Conservation (phyloP, 2,797 vertebrate genomes). For the Pelobates cultripes region DNA sequence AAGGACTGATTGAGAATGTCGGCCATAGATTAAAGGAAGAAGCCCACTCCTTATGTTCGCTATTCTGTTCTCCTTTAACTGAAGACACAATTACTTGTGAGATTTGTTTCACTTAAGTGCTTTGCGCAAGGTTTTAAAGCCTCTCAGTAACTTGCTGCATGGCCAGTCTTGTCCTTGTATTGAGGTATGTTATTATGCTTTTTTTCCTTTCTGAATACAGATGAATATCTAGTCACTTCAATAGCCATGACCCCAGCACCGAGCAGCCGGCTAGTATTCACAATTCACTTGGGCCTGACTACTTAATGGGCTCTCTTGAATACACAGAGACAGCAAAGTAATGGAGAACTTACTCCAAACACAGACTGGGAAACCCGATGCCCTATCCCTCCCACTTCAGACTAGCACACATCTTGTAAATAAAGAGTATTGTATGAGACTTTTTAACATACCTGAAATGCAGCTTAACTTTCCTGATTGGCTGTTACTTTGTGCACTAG, state of each 20-base stretch:
- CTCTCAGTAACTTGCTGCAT: slow-evolving; percentile 18
- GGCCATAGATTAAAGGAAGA: slow-evolving; percentile 37
- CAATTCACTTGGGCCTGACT: accelerated
- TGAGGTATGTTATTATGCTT: slow-evolving; percentile 10
- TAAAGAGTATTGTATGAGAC: slow-evolving; percentile 15
- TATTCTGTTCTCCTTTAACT: slow-evolving; percentile 37
- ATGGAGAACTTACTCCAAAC: slow-evolving; percentile 38
- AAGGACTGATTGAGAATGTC: slow-evolving; percentile 24
- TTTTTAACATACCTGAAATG: slow-evolving; percentile 10
- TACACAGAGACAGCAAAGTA: slow-evolving; percentile 29
- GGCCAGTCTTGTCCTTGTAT: slow-evolving; percentile 40
- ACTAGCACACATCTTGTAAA: slow-evolving; percentile 7
- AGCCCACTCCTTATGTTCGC: slow-evolving; percentile 24
- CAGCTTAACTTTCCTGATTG: background rate
- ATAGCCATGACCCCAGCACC: slow-evolving; percentile 14
- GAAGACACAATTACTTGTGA: background rate
- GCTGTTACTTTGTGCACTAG: background rate
- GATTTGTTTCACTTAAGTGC: slow-evolving; percentile 62
- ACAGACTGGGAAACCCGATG: background rate
- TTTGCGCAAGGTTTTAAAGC: slow-evolving; percentile 42
- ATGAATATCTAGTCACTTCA: slow-evolving; percentile 49
- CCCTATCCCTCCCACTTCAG: background rate
- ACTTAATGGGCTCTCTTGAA: slow-evolving; percentile 9
- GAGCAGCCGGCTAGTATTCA: background rate
- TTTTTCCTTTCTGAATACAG: slow-evolving; percentile 45